A percentile compares a stretch with the other conserved stretches of the same genome.
These are phyloP conservation scores for Platysternon megacephalum DNA, from an alignment of 2,113 vertebrate species.

Conservation along the genomic window DNA sequence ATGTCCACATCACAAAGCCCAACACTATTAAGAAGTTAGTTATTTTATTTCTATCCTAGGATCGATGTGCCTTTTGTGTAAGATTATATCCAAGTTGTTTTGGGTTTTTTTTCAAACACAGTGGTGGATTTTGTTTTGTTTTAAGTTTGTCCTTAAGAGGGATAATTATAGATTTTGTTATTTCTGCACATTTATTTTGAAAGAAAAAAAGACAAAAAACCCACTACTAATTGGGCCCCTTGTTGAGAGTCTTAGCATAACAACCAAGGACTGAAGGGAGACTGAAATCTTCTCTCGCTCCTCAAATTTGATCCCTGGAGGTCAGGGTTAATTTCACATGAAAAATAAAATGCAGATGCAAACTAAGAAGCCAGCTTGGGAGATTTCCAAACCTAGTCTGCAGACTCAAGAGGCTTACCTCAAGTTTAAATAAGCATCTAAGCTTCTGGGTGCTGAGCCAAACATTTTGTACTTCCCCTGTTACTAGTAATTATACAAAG, in stretches of 20 bases:
- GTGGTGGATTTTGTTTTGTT: background rate
- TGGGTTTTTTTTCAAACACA: background rate
- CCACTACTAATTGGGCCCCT: constrained; percentile 46
- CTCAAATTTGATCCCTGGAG: background rate
- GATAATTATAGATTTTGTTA: constrained; percentile 40
- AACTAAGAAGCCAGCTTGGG: background rate
- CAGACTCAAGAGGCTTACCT: background rate
- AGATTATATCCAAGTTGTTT: background rate
- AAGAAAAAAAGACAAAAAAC: constrained; percentile 17
- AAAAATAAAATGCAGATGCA: background rate
- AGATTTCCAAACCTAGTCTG: background rate
- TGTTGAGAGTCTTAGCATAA: constrained; percentile 4
- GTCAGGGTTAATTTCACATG: background rate
- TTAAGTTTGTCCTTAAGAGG: background rate
- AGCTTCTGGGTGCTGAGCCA: background rate
- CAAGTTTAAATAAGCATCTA: constrained; percentile 5
- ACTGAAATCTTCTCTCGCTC: constrained; percentile 4
- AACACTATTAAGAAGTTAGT: background rate
- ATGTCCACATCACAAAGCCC: background rate
- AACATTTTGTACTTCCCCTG: background rate
- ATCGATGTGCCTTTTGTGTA: background rate
- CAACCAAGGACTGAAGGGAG: background rate
- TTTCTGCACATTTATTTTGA: constrained; percentile 46
- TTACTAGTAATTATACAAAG: background rate
- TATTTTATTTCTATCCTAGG: background rate